Evolutionary conservation across 2,797 vertebrate species (phyloP).

Genomic region (Syndactyla subalaris): DNA sequence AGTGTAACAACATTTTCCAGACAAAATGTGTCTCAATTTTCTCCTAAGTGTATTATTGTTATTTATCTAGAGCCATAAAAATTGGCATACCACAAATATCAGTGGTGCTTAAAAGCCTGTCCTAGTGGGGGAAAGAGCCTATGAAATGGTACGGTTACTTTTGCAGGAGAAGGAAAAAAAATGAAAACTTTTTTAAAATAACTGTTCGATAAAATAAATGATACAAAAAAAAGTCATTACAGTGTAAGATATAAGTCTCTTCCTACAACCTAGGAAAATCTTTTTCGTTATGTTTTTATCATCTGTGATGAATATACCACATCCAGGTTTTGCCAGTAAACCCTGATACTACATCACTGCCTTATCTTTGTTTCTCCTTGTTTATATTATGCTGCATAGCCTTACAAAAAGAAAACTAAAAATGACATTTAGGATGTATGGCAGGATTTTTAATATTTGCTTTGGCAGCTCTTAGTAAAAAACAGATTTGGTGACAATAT

Average conservation of each 20-base stretch:
- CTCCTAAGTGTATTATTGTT: neutral
- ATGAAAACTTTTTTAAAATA: neutral
- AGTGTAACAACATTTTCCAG: conserved; percentile 9
- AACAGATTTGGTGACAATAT: neutral
- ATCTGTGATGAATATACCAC: neutral
- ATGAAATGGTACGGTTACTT: neutral
- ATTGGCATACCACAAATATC: neutral
- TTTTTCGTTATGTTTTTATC: neutral
- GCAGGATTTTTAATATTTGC: neutral
- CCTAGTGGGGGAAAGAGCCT: neutral
- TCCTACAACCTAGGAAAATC: neutral
- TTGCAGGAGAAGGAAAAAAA: neutral
- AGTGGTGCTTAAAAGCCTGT: neutral
- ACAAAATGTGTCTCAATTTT: conserved; percentile 27
- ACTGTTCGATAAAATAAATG: neutral
- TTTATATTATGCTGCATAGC: neutral
- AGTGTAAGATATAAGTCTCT: neutral
- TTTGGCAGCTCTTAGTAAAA: neutral
- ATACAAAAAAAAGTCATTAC: neutral
- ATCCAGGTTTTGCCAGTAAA: neutral
- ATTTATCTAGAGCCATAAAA: conserved; percentile 17
- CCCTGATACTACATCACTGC: neutral
- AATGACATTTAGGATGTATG: neutral
- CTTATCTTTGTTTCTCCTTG: neutral
- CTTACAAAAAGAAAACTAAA: neutral